phyloP scores from a whole-genome alignment of 2,888 invertebrate species.

The Nasonia oneida region DNA sequence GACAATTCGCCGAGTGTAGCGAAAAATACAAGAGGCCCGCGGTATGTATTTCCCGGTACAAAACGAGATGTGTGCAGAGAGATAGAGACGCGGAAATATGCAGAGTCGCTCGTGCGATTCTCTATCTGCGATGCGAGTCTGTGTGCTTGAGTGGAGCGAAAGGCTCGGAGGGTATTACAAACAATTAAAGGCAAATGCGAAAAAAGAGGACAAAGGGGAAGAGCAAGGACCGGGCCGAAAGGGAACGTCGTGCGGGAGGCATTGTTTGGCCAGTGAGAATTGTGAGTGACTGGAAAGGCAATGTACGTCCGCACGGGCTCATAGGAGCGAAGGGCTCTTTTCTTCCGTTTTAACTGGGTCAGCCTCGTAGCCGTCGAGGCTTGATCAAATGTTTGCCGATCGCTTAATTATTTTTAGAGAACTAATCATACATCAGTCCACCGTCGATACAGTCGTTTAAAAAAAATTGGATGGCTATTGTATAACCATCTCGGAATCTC shows the following conservation, averaged over 20 bases:
- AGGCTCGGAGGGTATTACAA: slow-evolving; percentile 34
- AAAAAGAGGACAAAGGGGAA: slow-evolving; percentile 21
- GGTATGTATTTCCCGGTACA: neutral
- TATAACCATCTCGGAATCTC: neutral
- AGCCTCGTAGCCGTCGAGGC: too few relatives aligned
- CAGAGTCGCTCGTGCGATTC: neutral
- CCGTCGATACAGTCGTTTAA: too few relatives aligned
- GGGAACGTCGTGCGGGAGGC: slow-evolving; percentile 23
- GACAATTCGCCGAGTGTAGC: neutral
- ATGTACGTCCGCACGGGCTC: neutral
- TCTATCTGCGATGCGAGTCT: neutral
- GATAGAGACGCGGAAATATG: slow-evolving; percentile 4
- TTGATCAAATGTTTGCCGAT: slow-evolving; percentile 16
- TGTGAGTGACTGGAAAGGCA: neutral
- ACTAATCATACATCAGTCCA: neutral
- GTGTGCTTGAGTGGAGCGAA: neutral
- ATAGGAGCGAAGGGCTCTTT: neutral
- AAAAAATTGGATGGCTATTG: too few relatives aligned
- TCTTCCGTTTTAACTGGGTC: neutral
- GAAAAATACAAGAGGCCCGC: neutral
- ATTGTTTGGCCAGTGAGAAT: slow-evolving; percentile 41
- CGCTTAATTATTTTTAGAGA: neutral
- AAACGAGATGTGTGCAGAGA: slow-evolving; percentile 27
- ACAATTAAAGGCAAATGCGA: slow-evolving; percentile 49
- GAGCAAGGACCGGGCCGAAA: neutral